phyloP scores from a whole-genome alignment of 64 coral and sea anemone genomes.

The Montipora foliosa region DNA sequence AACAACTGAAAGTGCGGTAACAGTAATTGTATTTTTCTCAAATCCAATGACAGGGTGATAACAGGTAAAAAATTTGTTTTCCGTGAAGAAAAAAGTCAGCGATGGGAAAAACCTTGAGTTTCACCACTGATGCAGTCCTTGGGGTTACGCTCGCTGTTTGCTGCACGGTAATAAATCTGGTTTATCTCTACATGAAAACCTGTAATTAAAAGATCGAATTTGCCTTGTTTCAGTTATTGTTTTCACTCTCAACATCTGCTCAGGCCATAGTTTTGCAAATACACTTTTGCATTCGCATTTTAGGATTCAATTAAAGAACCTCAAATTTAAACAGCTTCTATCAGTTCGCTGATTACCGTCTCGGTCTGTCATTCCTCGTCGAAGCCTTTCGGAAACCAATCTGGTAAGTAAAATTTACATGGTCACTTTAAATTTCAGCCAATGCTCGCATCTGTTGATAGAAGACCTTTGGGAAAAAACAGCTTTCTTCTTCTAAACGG shows the following conservation, averaged over 20 bases:
- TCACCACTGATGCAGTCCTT: too few species aligned
- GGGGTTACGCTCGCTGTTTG: too few species aligned
- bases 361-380: background rate
- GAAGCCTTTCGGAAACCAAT: background rate
- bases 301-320: background rate
- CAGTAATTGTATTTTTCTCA: background rate
- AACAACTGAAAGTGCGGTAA: background rate
- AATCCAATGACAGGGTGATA: background rate
- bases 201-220: constrained; percentile 16
- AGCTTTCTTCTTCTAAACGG: constrained; percentile 25
- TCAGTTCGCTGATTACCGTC: background rate
- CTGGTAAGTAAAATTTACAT: constrained; percentile 2
- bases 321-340: background rate
- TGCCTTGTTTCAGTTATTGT: constrained; percentile 9
- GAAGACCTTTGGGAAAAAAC: constrained; percentile 1
- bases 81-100: background rate
- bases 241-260: background rate
- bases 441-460: constrained; percentile 33
- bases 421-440: constrained; percentile 3
- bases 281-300: background rate
- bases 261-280: background rate
- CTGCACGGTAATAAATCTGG: background rate
- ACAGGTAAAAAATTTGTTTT: background rate
- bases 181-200: background rate
- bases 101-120: background rate